Percentiles rank a stretch among this genome's conserved stretches.
Conservation (phyloP, 2,113 vertebrate genomes). For the Accipiter virgatus region DNA sequence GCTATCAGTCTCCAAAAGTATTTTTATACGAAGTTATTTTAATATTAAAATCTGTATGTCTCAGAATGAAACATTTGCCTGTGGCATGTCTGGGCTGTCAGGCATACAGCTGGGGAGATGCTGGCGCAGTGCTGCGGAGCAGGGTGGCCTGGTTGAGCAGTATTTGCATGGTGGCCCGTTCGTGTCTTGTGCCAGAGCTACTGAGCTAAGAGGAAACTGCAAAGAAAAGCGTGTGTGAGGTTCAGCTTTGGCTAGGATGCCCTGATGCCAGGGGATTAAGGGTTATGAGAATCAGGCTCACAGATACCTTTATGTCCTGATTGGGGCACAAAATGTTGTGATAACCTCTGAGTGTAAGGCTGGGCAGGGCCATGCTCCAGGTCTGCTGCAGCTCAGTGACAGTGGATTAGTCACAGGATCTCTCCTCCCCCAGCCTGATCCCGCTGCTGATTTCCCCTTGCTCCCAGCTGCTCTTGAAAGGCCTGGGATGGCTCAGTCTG, state of each 20-base stretch:
- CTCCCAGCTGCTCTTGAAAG: background rate
- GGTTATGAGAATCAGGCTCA: background rate
- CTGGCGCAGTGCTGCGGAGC: background rate
- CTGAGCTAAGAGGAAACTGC: background rate
- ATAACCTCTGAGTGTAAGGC: background rate
- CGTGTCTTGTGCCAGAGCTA: background rate
- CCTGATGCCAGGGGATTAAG: background rate
- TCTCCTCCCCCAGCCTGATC: background rate
- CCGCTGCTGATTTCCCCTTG: background rate
- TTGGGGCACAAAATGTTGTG: background rate
- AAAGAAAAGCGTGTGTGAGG: background rate
- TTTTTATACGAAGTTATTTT: constrained; percentile 65
- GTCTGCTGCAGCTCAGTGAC: background rate
- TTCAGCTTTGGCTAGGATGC: background rate
- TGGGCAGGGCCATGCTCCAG: background rate
- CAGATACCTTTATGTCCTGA: background rate
- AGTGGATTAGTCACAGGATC: background rate
- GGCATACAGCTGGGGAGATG: background rate
- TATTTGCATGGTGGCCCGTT: fast-evolving
- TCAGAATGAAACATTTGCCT: background rate
- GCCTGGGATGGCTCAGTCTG: background rate
- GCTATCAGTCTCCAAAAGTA: background rate
- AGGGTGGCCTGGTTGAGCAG: background rate
- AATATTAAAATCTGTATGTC: constrained; percentile 41
- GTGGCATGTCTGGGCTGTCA: background rate